phyloP scores from a whole-genome alignment of 2,797 vertebrate genomes.

The Otus scops region DNA sequence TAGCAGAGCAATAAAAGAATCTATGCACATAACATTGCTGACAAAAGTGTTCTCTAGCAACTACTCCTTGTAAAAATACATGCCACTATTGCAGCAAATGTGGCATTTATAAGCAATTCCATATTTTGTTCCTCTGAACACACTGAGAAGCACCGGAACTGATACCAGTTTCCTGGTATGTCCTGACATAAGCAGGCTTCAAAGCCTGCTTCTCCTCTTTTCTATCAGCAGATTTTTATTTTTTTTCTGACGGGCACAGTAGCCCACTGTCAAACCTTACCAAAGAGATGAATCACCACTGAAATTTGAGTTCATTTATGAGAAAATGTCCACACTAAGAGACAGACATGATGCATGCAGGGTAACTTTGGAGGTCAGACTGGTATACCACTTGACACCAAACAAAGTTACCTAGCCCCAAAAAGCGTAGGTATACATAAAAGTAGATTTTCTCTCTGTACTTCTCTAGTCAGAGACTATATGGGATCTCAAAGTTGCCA shows the following conservation, averaged over 20 bases:
- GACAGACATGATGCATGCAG: rapidly evolving
- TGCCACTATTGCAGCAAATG: neutral
- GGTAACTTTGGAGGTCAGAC: neutral
- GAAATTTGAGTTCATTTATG: neutral
- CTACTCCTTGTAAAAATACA: neutral
- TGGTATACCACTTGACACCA: neutral
- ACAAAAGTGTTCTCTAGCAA: neutral
- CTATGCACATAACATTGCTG: neutral
- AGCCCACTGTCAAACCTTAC: neutral
- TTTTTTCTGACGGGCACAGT: neutral
- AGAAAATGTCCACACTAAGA: neutral
- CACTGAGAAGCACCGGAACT: neutral
- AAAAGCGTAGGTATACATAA: neutral
- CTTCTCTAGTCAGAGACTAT: neutral
- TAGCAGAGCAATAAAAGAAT: neutral
- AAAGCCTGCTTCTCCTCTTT: neutral
- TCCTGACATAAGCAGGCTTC: neutral
- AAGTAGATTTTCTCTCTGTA: neutral
- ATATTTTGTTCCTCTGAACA: neutral
- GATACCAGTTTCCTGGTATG: neutral
- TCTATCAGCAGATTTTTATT: neutral
- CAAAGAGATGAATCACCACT: neutral
- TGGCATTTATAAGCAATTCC: neutral
- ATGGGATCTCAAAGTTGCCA: neutral
- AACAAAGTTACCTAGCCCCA: neutral